Conservation (phyloP, 2,113 vertebrate genomes). For the Drymodes brunneopygia region DNA sequence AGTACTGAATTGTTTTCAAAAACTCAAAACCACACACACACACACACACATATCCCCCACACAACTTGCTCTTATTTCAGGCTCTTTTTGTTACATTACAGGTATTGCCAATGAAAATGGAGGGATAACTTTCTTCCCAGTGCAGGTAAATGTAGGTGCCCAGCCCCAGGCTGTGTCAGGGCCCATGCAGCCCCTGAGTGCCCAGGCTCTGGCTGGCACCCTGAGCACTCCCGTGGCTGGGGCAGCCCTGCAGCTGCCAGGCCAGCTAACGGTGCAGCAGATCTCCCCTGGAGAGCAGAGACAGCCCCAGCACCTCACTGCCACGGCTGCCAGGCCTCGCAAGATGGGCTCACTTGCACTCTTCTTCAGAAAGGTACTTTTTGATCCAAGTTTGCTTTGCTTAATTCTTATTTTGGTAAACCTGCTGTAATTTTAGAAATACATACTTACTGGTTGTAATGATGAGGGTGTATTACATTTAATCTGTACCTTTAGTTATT, state of each 20-base stretch:
- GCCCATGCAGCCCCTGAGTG: slow-evolving; percentile 78
- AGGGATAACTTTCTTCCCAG: slow-evolving; percentile 85
- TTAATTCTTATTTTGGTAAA: neutral
- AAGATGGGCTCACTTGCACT: slow-evolving; percentile 72
- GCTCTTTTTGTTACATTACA: slow-evolving; percentile 24
- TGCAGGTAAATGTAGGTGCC: slow-evolving; percentile 78
- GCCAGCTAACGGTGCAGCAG: slow-evolving; percentile 69
- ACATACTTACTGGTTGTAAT: rapidly evolving
- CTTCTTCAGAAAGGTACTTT: slow-evolving; percentile 79
- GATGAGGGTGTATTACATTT: neutral
- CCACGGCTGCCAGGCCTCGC: neutral
- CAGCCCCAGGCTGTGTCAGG: slow-evolving; percentile 72
- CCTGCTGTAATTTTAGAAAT: neutral
- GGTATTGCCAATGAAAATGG: slow-evolving; percentile 93
- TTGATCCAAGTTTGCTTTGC: neutral
- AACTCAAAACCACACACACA: neutral
- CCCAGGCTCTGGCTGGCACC: slow-evolving; percentile 68
- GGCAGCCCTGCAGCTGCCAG: slow-evolving; percentile 66
- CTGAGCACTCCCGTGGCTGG: slow-evolving; percentile 67
- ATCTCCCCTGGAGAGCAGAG: slow-evolving; percentile 65
- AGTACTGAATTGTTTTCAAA: neutral
- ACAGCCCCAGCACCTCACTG: neutral
- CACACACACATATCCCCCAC: no score
- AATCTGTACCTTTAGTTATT: neutral
- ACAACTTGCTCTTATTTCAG: neutral